A percentile compares a stretch with the other conserved stretches of the same genome.
Evolutionary conservation across 1,140 invertebrate species (phyloP).

Genomic region (Temnothorax nylanderi): DNA sequence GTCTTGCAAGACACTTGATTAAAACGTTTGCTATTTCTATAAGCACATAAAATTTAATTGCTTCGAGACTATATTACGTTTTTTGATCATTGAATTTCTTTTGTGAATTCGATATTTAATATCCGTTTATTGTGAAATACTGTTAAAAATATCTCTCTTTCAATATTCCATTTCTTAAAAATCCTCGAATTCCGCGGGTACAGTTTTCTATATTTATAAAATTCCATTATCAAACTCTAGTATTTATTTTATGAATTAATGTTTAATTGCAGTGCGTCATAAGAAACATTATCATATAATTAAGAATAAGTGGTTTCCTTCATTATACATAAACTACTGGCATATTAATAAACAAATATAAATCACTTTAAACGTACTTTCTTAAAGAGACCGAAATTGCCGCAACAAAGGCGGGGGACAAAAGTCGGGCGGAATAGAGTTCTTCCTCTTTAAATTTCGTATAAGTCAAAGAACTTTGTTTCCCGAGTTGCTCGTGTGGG

Average conservation of each 20-base stretch:
- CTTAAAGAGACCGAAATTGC: slow-evolving; percentile 38
- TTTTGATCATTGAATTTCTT: background rate
- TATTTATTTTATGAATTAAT: background rate
- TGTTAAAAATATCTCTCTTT: background rate
- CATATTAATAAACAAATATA: slow-evolving; percentile 15
- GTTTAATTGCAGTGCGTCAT: background rate
- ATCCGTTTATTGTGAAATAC: background rate
- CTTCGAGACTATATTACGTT: background rate
- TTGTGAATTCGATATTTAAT: background rate
- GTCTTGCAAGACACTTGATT: slow-evolving; percentile 11
- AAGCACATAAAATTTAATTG: slow-evolving; percentile 9
- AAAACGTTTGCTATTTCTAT: slow-evolving; percentile 34
- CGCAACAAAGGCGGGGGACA: background rate
- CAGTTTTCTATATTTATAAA: background rate
- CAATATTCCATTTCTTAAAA: background rate
- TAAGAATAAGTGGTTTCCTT: background rate
- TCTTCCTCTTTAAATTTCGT: slow-evolving; percentile 57
- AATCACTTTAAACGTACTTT: slow-evolving; percentile 18
- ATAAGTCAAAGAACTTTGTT: slow-evolving; percentile 58
- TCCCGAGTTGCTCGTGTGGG: slow-evolving; percentile 61
- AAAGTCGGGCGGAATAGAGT: slow-evolving; percentile 43
- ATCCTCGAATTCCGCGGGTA: background rate
- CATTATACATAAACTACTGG: background rate
- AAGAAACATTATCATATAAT: background rate
- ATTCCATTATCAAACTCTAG: background rate